These are phyloP conservation scores for Epizoanthus rinbou DNA, from an alignment of 92 coral and sea anemone species.

Conservation along the genomic window DNA sequence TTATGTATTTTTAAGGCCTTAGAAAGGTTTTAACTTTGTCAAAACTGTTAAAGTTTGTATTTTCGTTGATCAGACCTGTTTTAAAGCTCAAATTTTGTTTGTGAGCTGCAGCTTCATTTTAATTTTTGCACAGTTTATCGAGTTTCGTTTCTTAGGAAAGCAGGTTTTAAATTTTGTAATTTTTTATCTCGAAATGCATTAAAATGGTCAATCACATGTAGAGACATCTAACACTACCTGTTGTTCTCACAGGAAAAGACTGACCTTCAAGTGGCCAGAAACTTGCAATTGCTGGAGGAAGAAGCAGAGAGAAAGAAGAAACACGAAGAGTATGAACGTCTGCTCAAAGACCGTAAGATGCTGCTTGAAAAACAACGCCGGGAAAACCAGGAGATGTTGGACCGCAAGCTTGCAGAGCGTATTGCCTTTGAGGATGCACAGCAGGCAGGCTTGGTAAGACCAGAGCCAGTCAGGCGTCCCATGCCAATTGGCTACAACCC, in stretches of 20 bases:
- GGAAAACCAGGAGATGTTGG: conserved; percentile 80
- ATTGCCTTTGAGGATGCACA: conserved; percentile 88
- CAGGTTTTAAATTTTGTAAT: too few species aligned
- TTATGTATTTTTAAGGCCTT: too few species aligned
- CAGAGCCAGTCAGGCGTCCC: conserved; percentile 59
- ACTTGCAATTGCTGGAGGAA: conserved; percentile 68
- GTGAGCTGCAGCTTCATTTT: too few species aligned
- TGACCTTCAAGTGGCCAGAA: conserved; percentile 74
- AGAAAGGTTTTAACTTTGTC: too few species aligned
- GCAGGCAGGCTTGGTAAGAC: conserved; percentile 69
- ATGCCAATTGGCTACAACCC: conserved; percentile 74
- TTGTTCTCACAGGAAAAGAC: conserved; percentile 64
- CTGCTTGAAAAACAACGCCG: conserved; percentile 75
- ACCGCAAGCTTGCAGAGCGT: conserved; percentile 81
- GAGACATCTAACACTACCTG: too few species aligned
- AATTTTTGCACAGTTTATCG: too few species aligned
- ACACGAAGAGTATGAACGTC: conserved; percentile 68
- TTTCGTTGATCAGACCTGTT: too few species aligned
- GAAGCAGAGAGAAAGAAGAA: conserved; percentile 51
- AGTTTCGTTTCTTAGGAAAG: too few species aligned
- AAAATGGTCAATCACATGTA: too few species aligned
- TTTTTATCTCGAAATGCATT: too few species aligned
- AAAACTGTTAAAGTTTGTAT: too few species aligned
- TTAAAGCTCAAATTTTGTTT: too few species aligned
- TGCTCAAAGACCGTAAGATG: conserved; percentile 72